phyloP scores from a whole-genome alignment of 2,113 vertebrate genomes.

The Vulpes vulpes region DNA sequence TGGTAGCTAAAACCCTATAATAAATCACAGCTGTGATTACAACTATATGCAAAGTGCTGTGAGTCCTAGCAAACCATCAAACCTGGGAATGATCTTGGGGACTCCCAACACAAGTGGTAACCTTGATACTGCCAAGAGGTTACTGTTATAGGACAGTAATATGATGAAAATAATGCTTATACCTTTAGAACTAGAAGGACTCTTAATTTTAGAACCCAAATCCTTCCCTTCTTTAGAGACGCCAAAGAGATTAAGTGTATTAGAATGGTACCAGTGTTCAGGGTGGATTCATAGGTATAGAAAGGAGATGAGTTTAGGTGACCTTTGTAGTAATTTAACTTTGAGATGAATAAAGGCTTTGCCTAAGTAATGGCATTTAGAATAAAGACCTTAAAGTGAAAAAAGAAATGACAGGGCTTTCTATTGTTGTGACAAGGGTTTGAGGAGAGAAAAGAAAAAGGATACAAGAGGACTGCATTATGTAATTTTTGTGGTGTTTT shows the following conservation, averaged over 20 bases:
- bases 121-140: neutral
- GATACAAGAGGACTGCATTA: neutral
- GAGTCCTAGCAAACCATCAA: neutral
- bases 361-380: constrained; percentile 3
- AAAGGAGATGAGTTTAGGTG: neutral
- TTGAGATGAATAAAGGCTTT: constrained; percentile 18
- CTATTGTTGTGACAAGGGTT: neutral
- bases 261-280: neutral
- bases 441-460: neutral
- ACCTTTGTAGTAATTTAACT: constrained; percentile 19
- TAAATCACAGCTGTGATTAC: neutral
- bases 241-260: neutral
- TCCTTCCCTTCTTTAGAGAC: neutral
- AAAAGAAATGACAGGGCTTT: neutral
- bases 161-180: constrained; percentile 15
- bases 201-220: neutral
- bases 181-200: neutral
- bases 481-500: neutral
- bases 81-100: neutral
- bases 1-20: neutral
- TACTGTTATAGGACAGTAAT: neutral
- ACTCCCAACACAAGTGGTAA: neutral
- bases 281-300: neutral
- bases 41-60: neutral
- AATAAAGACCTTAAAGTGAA: constrained; percentile 39